Evolutionary conservation across 1,140 invertebrate genomes (phyloP), one percentile per base, ranked within the genome.

Genomic region (Tribolium madens): DNA sequence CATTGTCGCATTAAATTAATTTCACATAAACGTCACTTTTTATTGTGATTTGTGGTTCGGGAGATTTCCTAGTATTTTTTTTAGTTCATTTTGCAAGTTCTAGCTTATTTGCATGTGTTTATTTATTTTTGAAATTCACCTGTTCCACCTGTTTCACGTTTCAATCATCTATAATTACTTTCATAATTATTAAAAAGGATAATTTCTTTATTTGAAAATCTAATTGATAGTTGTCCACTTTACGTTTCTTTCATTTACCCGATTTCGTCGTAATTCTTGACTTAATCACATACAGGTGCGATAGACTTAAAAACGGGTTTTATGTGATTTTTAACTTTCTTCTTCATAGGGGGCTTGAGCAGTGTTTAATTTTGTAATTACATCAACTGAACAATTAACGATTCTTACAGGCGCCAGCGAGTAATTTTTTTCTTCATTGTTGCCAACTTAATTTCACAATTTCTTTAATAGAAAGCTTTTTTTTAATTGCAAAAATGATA

Each of bases 1-100:
- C 26, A 13, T 33, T 13, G 57, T 33, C 57, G 14, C 17, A 14
- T 64, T 64, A 64, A 64, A 64, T 64, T 64, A 64, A 64, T 64
- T 13, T 18, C 21, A 15, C 10, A 33, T 64, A 33, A 64, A 64
- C 57, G 57, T 64, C 57, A 31, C 7, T 12, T 33, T 64, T 64
- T 64, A 64, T 64, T 14, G 26, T 64, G 57, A 64, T 64, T 64
- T 64, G 57, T 64, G 26, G 6, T 10, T n/a, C 1, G 12, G 26
- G 31, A 33, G 57, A 12, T 36, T 64, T 64, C 26, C 7, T 12
- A 33, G 26, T 2, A 36, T 26, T 60, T 60, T 60, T 31, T 5
- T 2, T 21, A 21, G 18, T 3, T 9, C 7, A 42, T 42, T 36
- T 36, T 36, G 33, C 33, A 4, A 42, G n/a, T 10, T 10, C 9